Evolutionary conservation across 1,140 invertebrate genomes (phyloP).

Genomic region (Bombus confusus): DNA sequence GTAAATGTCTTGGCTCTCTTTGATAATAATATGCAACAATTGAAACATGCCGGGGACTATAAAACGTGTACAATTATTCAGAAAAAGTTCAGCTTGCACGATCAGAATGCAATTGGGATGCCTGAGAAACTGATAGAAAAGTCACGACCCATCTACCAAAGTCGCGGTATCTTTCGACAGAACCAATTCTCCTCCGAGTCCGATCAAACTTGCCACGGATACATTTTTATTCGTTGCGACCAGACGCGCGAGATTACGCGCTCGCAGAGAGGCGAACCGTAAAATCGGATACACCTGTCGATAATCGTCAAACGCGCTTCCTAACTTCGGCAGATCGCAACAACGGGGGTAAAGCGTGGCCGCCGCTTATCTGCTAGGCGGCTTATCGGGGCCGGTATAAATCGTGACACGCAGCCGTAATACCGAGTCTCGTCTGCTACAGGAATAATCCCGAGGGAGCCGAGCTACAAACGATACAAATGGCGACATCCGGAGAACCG

Average conservation of each 20-base stretch:
- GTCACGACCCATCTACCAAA: neutral
- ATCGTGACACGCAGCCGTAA: slow-evolving; percentile 55
- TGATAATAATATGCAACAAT: too few relatives aligned
- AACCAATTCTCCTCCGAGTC: neutral
- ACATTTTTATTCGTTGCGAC: neutral
- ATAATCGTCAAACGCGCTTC: slow-evolving; percentile 46
- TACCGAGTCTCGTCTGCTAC: slow-evolving; percentile 42
- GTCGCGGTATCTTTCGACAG: too few relatives aligned
- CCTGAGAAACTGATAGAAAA: neutral
- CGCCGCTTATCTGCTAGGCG: slow-evolving; percentile 57
- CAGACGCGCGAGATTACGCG: neutral
- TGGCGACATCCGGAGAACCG: slow-evolving; percentile 50
- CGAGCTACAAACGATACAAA: slow-evolving; percentile 59
- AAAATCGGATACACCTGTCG: slow-evolving; percentile 39
- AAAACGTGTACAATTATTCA: too few relatives aligned
- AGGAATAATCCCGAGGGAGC: slow-evolving; percentile 65
- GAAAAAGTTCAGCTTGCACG: too few relatives aligned
- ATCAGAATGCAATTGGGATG: neutral
- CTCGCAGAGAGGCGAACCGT: neutral
- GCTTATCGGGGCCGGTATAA: slow-evolving; percentile 68
- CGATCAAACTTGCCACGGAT: neutral
- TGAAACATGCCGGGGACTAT: too few relatives aligned
- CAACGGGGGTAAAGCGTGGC: slow-evolving; percentile 6
- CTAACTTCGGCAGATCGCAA: slow-evolving; percentile 4
- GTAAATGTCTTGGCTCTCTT: too few relatives aligned